Evolutionary conservation across 2,888 invertebrate genomes (phyloP).

Genomic region (Drosophila leonis): DNA sequence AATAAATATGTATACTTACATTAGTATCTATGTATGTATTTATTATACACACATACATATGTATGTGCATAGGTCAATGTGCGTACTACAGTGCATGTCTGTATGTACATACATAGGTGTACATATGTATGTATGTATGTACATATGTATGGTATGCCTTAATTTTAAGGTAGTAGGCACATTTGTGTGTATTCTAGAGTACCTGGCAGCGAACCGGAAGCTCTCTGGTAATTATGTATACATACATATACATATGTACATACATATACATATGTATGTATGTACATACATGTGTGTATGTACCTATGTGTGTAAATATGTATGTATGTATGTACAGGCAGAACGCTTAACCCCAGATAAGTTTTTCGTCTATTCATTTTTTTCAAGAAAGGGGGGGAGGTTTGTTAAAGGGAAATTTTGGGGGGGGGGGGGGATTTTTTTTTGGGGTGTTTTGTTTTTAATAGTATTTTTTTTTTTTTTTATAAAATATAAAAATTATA

Average conservation of each 20-base stretch:
- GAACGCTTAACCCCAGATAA: slow-evolving; percentile 2
- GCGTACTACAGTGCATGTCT: too few relatives aligned
- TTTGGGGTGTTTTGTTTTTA: too few relatives aligned
- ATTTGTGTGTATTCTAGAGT: background rate
- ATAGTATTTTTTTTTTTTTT: too few relatives aligned
- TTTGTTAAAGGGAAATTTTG: too few relatives aligned
- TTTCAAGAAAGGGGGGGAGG: too few relatives aligned
- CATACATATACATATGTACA: background rate
- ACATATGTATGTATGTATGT: background rate
- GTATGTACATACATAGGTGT: background rate
- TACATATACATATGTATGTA: background rate
- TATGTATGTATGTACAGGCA: background rate
- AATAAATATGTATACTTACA: background rate
- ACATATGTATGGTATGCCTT: background rate
- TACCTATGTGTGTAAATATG: background rate
- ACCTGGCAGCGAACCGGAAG: slow-evolving; percentile 1
- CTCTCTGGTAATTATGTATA: background rate
- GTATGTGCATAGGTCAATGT: background rate
- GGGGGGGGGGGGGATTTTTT: too few relatives aligned
- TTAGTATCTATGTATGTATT: background rate
- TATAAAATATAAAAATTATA: too few relatives aligned
- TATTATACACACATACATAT: too few relatives aligned
- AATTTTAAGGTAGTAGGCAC: background rate
- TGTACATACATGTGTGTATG: background rate
- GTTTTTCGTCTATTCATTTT: slow-evolving; percentile 1